Evolutionary conservation across 2,113 vertebrate species (phyloP).

Genomic region (Triplophysa siluroides): DNA sequence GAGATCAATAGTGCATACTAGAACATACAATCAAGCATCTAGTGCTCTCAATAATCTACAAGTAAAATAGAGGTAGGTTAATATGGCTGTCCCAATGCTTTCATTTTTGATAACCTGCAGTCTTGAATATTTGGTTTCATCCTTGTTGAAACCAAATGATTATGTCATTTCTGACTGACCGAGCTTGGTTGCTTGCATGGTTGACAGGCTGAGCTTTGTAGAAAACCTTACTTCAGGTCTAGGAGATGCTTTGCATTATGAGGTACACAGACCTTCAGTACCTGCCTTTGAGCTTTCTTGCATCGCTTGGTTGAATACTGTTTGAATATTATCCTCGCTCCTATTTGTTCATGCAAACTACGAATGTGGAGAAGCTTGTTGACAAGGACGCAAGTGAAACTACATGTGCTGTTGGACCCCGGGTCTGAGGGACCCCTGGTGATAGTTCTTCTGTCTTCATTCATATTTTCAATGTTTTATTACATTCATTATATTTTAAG

Average conservation of each 20-base stretch:
- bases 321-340: constrained; percentile 8
- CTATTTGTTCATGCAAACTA: constrained; percentile 14
- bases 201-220: not conserved
- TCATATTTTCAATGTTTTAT: too few relatives aligned
- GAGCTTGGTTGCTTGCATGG: not conserved
- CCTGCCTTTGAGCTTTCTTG: not conserved
- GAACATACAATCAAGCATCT: not conserved
- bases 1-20: not conserved
- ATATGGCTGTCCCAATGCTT: too few relatives aligned
- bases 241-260: not conserved
- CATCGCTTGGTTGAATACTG: not conserved
- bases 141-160: too few relatives aligned
- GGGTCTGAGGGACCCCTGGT: too few relatives aligned
- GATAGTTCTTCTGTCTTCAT: too few relatives aligned
- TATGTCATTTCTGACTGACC: not conserved
- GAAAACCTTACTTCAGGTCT: not conserved
- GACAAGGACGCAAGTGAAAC: too few relatives aligned
- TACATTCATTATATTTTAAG: too few relatives aligned
- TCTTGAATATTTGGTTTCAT: too few relatives aligned
- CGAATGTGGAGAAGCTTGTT: too few relatives aligned
- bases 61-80: not conserved
- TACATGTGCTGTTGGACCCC: too few relatives aligned
- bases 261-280: not conserved
- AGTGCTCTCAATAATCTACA: not conserved
- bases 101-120: too few relatives aligned